Conservation (phyloP, 1,140 invertebrate genomes). For the Sogatella furcifera region DNA sequence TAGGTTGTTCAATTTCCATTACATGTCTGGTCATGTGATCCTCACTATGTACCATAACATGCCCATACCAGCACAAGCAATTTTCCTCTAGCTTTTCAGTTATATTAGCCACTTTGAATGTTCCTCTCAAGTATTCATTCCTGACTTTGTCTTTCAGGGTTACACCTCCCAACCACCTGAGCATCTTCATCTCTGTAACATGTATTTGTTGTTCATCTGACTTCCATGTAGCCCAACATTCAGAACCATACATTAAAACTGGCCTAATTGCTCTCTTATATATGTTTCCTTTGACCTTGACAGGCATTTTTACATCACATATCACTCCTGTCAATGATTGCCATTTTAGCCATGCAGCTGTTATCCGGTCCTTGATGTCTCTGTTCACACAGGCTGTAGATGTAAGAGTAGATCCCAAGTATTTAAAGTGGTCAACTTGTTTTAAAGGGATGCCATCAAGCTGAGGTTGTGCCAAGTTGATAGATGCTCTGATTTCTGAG, state of each 20-base stretch:
- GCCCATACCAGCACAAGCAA: neutral
- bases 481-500: neutral
- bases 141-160: neutral
- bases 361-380: too few relatives aligned
- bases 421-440: neutral
- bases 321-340: neutral
- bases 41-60: neutral
- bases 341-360: neutral
- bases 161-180: neutral
- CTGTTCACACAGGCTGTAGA: too few relatives aligned
- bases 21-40: neutral
- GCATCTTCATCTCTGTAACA: neutral
- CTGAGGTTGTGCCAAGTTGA: neutral
- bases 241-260: too few relatives aligned
- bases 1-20: too few relatives aligned
- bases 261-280: neutral
- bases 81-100: neutral
- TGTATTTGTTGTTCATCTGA: too few relatives aligned
- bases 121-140: neutral
- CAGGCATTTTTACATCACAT: neutral
- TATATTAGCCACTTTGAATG: neutral
- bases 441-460: neutral
- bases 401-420: too few relatives aligned
- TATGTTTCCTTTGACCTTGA: neutral
- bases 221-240: too few relatives aligned